Evolutionary conservation across 2,888 invertebrate species (phyloP).

Genomic region (Netelia inedita): DNA sequence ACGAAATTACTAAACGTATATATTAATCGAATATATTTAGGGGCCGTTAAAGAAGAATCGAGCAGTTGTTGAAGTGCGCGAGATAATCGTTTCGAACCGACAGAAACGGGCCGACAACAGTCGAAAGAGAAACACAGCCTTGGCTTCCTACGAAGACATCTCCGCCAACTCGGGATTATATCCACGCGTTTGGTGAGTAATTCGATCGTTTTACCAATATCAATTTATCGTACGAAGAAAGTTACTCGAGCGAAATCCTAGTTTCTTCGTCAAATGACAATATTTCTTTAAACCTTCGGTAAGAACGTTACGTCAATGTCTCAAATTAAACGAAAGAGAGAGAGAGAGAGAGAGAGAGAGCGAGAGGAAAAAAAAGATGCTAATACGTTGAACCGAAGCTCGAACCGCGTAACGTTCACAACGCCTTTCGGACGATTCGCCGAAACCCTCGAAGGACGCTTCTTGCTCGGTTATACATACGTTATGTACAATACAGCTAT

Average conservation of each 20-base stretch:
- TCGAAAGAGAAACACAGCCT: too few relatives aligned
- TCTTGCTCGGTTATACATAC: not conserved
- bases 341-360: not conserved
- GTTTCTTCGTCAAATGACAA: not conserved
- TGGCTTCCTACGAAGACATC: too few relatives aligned
- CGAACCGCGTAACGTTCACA: not conserved
- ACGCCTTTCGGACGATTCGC: not conserved
- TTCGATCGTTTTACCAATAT: constrained; percentile 29
- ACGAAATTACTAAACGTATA: not conserved
- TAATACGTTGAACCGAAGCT: not conserved
- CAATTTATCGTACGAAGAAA: not conserved
- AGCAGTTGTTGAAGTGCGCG: constrained; percentile 8
- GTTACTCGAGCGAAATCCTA: not conserved
- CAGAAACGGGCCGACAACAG: not conserved
- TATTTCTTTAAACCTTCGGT: not conserved
- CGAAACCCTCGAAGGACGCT: not conserved
- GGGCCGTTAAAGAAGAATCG: not conserved
- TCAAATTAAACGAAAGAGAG: not conserved
- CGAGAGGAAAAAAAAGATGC: not conserved
- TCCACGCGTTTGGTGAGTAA: constrained; percentile 76
- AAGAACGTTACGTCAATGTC: not conserved
- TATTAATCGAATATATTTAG: not conserved
- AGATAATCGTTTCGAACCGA: not conserved
- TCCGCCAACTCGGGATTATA: constrained; percentile 71
- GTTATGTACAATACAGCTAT: not conserved